Conservation (phyloP, 2,797 vertebrate species). For the Eidolon dupreanum region DNA sequence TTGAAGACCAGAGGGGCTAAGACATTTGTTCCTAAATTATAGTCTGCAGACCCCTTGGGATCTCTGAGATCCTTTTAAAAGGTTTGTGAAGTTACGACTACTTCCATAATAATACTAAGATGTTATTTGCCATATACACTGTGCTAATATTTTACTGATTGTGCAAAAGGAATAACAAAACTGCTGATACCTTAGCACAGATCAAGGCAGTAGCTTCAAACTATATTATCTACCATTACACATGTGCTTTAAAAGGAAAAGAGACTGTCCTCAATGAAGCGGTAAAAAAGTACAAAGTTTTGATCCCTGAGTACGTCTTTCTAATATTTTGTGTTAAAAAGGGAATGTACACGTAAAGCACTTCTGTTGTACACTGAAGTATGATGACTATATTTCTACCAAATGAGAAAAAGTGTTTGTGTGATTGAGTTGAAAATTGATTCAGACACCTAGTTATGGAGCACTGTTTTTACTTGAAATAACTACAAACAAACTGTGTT, state of each 20-base stretch:
- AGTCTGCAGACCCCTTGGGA: not conserved
- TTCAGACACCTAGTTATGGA: not conserved
- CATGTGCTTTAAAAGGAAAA: not conserved
- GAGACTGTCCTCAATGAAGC: not conserved
- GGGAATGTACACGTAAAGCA: not conserved
- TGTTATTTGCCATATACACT: not conserved
- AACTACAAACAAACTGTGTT: not conserved
- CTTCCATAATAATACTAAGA: not conserved
- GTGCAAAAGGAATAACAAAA: not conserved
- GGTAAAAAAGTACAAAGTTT: not conserved
- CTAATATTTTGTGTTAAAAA: slow-evolving; percentile 47
- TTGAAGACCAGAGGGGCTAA: not conserved
- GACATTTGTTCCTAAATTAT: not conserved
- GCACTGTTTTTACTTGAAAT: not conserved
- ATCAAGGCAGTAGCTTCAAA: not conserved
- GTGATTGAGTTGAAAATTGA: not conserved
- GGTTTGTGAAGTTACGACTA: not conserved
- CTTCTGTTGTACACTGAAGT: not conserved
- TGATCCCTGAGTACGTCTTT: not conserved
- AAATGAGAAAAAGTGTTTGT: not conserved
- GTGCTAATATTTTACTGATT: not conserved
- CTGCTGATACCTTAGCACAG: not conserved
- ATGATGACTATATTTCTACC: not conserved
- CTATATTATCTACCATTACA: not conserved
- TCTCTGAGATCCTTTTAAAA: not conserved